Evolutionary conservation across 2,797 vertebrate species (phyloP), one percentile per base, ranked within the genome.

Genomic region (Nannoperca australis): DNA sequence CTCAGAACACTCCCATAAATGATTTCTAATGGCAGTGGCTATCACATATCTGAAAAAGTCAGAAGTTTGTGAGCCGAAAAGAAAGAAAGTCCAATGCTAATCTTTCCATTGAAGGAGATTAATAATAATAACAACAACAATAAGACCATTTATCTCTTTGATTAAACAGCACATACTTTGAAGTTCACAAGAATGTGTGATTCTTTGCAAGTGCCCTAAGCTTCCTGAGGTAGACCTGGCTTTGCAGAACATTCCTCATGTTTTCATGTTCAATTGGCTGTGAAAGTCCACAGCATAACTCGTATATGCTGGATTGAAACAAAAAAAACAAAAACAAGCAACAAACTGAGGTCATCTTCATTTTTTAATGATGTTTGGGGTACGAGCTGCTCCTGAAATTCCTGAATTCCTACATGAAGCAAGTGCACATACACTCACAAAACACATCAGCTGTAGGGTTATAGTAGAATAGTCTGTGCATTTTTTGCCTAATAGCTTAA

Each of bases 191-290:
- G 89, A 93, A 93, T 85, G 90, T 88, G 91, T 73, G 88, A 91
- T 90, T 92, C 84, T 91, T 88, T 82, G 78, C 78, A 59, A 73
- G 77, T 79, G 88, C 70, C 56, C 66, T 85, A 83, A 91, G 89
- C 90, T 89, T 81, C 79, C 86, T 40, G 54, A 74, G 89, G 90
- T 32, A 79, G 82, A 89, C 82, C 75, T 77, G 76, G 79, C 81
- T 92, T 73, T 86, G 77, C 79, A 77, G 69, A 85, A 83, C 92
- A 93, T 93, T 95, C 93, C 90, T 92, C 70, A 58, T 80, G 74
- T 82, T 91, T 92, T 92, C 87, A 91, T 86, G 89, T 92, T 92
- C 90, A 93, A 88, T 91, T 93, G 89, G 86, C 88, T 92, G 92
- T 93, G 82, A 93, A 92, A 70, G 82, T 89, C 84, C 75, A 69